Evolutionary conservation across 2,113 vertebrate species (phyloP).

Genomic region (Elephas maximus): DNA sequence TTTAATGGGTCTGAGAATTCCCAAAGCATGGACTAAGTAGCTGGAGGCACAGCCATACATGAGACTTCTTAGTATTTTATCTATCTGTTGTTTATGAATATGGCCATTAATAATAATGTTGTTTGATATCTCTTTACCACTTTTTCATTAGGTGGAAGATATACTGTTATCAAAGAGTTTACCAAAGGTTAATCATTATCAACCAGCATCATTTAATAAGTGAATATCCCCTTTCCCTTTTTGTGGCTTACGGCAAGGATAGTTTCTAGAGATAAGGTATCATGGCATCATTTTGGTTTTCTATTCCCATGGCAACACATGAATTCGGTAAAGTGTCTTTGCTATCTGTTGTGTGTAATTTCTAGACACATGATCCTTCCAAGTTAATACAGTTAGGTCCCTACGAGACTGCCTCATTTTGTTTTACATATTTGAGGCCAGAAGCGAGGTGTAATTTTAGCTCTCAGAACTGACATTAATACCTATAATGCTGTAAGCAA

Average conservation of each 20-base stretch:
- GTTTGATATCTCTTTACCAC: not conserved
- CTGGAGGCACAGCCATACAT: not conserved
- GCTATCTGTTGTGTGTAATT: not conserved
- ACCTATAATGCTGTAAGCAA: not conserved
- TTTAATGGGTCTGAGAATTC: not conserved
- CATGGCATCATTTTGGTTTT: not conserved
- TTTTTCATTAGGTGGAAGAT: conserved; percentile 42
- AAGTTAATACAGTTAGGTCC: conserved; percentile 22
- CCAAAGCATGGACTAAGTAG: not conserved
- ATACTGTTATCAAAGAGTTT: not conserved
- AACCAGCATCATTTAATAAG: conserved; percentile 16
- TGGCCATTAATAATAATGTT: not conserved
- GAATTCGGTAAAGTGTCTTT: not conserved
- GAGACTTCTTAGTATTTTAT: not conserved
- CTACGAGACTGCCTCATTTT: not conserved
- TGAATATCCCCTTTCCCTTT: not conserved
- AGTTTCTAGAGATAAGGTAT: conserved; percentile 51
- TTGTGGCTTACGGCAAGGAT: not conserved
- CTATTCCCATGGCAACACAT: conserved; percentile 68
- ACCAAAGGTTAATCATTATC: not conserved
- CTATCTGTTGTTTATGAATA: not conserved
- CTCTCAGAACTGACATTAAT: not conserved
- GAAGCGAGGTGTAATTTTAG: not conserved
- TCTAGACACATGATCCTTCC: conserved; percentile 3
- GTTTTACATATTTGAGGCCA: conserved; percentile 32